Evolutionary conservation across 2,888 invertebrate genomes (phyloP), one percentile per base, ranked within the genome.

Genomic region (Steinernema hermaphroditum): DNA sequence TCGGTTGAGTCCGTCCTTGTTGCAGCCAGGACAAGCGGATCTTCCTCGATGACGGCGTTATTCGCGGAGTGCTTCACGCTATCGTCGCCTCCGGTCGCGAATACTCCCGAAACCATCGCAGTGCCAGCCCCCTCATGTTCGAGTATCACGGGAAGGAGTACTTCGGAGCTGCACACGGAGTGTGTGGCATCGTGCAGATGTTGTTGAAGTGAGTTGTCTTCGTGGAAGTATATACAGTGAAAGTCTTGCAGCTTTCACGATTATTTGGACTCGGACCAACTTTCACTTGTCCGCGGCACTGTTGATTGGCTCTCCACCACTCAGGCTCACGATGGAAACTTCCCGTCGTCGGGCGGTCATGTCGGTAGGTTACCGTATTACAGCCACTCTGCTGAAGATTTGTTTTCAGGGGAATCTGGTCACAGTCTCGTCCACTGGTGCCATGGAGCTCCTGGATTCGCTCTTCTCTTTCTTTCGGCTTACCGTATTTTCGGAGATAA

Each of bases 381-480:
- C 19, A 43, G 34, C 16, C 46, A 6, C 22, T 16, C 46, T 46
- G 46, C 27, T n/a, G n/a, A n/a, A n/a, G n/a, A n/a, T n/a, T n/a
- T n/a, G n/a, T n/a, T n/a, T 54, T 24, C 27, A 54, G 54, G 54
- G 2, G 54, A 22, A 54, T 27, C 54, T 24, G 24, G 88, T 14
- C 91, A 92, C 74, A 92, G 92, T 75, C 88, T 94, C 14, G 90
- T 94, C 0, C 94, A 94, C 85, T 94, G 94, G 94, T 94, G 94
- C 87, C 94, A 94, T 86, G 94, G 94, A 0, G 93, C 93, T 12
- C 92, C 93, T 9, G 94, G 90, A 88, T 82, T 74, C 72, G 89
- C 93, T 8, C 94, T 93, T 85, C 87, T 93, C 43, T 90, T 94
- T 89, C 93, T 93, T 0, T 92, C 92, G 87, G 93, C 94, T 0